These are phyloP conservation scores for Lingula anatina DNA, from an alignment of 2,888 invertebrate genomes.

Conservation along the genomic window DNA sequence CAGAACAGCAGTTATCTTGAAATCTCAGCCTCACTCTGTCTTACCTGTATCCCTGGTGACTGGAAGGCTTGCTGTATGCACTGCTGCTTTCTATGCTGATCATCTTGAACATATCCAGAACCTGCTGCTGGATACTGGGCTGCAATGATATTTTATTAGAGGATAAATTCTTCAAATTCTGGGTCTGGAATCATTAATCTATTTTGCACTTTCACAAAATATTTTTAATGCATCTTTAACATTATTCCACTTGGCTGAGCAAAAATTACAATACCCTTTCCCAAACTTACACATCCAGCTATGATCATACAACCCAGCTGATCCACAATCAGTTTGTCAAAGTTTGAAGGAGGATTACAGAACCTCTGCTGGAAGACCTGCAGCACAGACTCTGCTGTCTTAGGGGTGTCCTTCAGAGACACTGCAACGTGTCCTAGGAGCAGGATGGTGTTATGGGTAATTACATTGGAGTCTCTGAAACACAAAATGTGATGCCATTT, in stretches of 20 bases:
- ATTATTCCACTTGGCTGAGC: no score
- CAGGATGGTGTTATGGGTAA: slow-evolving; percentile 93
- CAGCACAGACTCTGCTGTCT: slow-evolving; percentile 89
- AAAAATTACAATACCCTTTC: no score
- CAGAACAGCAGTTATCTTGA: no score
- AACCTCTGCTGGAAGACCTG: slow-evolving; percentile 95
- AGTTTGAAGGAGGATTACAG: slow-evolving; percentile 84
- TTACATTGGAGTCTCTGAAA: slow-evolving; percentile 80
- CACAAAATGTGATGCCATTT: no score
- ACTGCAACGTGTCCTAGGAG: slow-evolving; percentile 90
- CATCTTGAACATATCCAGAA: slow-evolving; percentile 96
- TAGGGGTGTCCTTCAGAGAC: slow-evolving; percentile 84
- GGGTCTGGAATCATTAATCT: background rate
- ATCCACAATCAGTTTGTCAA: slow-evolving; percentile 92
- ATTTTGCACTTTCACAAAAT: no score
- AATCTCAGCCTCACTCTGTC: no score
- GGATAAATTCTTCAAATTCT: background rate
- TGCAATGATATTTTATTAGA: no score
- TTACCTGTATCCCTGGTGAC: slow-evolving; percentile 51
- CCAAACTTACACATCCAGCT: slow-evolving; percentile 61
- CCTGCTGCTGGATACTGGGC: slow-evolving; percentile 75
- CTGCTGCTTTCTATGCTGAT: slow-evolving; percentile 85
- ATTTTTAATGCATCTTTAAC: no score
- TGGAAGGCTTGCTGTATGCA: slow-evolving; percentile 34
- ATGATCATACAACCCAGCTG: slow-evolving; percentile 98